Conservation (phyloP, 2,797 vertebrate genomes). For the Kryptopterus vitreolus region DNA sequence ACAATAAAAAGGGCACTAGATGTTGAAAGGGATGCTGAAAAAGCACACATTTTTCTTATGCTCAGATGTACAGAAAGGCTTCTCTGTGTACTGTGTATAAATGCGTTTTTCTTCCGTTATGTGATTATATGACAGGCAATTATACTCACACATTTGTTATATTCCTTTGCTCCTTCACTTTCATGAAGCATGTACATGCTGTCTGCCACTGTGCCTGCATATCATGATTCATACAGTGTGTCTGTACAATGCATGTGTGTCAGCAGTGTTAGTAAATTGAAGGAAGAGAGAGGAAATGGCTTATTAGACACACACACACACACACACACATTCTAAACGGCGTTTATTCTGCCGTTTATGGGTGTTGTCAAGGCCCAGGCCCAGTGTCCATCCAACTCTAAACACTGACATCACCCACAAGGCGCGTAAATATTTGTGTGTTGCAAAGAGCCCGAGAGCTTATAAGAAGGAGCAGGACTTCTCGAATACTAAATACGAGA, state of each 20-base stretch:
- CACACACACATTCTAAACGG: not conserved
- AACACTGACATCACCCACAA: conserved; percentile 70
- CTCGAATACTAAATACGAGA: not conserved
- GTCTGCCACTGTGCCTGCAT: not conserved
- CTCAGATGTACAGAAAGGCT: too few species aligned
- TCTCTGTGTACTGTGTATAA: too few species aligned
- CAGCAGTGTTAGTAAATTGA: conserved; percentile 65
- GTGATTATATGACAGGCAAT: not conserved
- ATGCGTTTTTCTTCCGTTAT: not conserved
- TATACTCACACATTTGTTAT: not conserved
- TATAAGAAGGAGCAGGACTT: conserved; percentile 23
- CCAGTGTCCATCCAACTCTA: conserved; percentile 62
- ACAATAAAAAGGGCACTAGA: too few species aligned
- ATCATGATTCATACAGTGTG: conserved; percentile 3
- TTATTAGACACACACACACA: conserved; percentile 54
- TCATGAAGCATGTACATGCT: not conserved
- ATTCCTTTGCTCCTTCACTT: not conserved
- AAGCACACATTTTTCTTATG: too few species aligned
- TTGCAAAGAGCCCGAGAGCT: conserved; percentile 45
- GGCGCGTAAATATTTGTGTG: conserved; percentile 75
- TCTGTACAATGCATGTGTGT: conserved; percentile 47
- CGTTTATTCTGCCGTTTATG: conserved; percentile 45
- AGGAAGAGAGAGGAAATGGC: conserved; percentile 62
- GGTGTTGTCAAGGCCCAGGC: conserved; percentile 36
- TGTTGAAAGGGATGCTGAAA: too few species aligned